Evolutionary conservation across 2,113 vertebrate genomes (phyloP), one percentile per base, ranked within the genome.

Genomic region (Alethe castanea): DNA sequence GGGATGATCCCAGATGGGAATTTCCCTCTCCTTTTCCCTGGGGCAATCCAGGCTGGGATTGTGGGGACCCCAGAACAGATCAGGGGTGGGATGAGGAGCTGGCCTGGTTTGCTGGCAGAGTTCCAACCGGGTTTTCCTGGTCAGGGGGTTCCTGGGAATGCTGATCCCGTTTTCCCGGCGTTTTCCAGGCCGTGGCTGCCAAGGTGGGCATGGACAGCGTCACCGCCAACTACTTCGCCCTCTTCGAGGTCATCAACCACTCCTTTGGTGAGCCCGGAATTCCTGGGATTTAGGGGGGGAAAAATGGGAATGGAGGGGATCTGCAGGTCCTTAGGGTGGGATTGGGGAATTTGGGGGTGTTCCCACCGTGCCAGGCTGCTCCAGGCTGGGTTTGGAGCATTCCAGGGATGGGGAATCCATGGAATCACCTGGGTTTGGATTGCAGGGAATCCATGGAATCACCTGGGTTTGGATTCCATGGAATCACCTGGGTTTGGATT

Each of bases 131-230:
- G 11, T 53, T 83, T 62, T 72, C 81, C 47, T 38, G 56, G 33
- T 22, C n/a, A 35, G 67, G 72, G 73, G 2, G 22, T 33, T 18
- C 33, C 12, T 3, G 54, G 72, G 44, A 26, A 11, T 3, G 22
- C 76, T 57, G 42, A 72, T 44, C 59, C 86, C 59, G 11, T 15
- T 72, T 31, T 65, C 52, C 77, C 33, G 44, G 54, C 26, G 14
- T 69, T 86, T 61, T 38, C 77, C 86, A 88, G 86, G 86, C 86
- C 10, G 86, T 88, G 86, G 86, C 86, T 17, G 86, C 86, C 86
- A 88, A 88, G 69, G 86, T 88, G 67, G 86, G 86, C 67, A 88
- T 88, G 86, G 86, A 88, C 86, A 88, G 86, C 16, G 60, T 88
- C 86, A 88, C 86, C 8, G 77, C 86, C 86, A 88, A 88, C 67